phyloP scores from a whole-genome alignment of 2,888 invertebrate species.

The Arctia plantaginis region DNA sequence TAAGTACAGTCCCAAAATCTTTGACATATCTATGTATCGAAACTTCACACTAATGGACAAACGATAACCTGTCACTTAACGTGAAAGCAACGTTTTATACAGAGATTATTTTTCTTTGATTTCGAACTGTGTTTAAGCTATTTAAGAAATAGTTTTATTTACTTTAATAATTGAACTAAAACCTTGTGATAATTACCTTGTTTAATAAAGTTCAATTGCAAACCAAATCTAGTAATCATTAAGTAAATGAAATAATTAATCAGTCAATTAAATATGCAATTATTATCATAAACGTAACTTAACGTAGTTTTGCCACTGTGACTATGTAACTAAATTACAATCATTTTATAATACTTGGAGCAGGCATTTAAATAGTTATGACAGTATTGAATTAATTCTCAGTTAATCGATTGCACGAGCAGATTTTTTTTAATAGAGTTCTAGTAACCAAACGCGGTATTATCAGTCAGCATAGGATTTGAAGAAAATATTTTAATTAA shows the following conservation, averaged over 20 bases:
- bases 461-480: not conserved
- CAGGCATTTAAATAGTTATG: not conserved
- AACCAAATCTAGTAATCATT: not conserved
- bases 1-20: too few species aligned
- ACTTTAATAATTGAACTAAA: too few species aligned
- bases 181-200: too few species aligned
- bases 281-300: not conserved
- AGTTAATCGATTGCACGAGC: not conserved
- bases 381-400: not conserved
- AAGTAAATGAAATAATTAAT: not conserved
- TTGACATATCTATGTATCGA: too few species aligned
- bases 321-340: not conserved
- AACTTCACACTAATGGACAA: too few species aligned
- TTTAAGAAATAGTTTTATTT: too few species aligned
- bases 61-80: too few species aligned
- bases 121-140: too few species aligned
- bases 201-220: too few species aligned
- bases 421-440: not conserved
- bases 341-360: not conserved
- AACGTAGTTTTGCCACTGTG: not conserved
- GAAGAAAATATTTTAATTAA: not conserved
- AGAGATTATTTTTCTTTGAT: too few species aligned
- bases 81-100: too few species aligned
- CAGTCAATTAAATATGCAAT: not conserved
- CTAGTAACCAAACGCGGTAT: not conserved